These are phyloP conservation scores for Nixonia krombeini DNA, from an alignment of 1,140 invertebrate genomes.

Conservation along the genomic window DNA sequence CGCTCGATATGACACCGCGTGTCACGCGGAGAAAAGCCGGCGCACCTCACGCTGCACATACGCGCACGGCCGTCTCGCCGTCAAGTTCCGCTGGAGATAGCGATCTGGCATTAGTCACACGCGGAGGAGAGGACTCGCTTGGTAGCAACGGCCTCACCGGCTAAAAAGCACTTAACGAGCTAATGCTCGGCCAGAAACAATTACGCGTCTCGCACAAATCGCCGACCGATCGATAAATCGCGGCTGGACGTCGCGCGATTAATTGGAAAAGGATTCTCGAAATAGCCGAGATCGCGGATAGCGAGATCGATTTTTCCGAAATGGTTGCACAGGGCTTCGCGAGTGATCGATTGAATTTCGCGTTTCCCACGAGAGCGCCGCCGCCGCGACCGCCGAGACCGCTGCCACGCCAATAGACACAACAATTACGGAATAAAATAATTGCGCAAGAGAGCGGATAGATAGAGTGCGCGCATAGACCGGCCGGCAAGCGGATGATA, in stretches of 20 bases:
- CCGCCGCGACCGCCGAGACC: not conserved
- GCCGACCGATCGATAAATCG: not conserved
- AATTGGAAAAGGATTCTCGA: too few species aligned
- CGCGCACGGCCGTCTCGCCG: slow-evolving; percentile 21
- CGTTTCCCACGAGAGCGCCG: slow-evolving; percentile 10
- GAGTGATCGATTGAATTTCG: not conserved
- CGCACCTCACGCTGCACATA: slow-evolving; percentile 20
- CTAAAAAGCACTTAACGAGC: slow-evolving; percentile 7
- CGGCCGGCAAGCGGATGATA: not conserved
- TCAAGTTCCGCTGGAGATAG: slow-evolving; percentile 9
- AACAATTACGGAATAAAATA: slow-evolving; percentile 8
- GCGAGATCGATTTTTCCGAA: not conserved
- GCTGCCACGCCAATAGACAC: slow-evolving; percentile 7
- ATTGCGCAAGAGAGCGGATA: slow-evolving; percentile 41
- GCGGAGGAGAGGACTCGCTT: not conserved
- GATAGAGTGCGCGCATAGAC: too few species aligned
- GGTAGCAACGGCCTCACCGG: slow-evolving; percentile 10
- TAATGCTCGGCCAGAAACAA: not conserved
- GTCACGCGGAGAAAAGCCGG: slow-evolving; percentile 23
- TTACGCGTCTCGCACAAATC: not conserved
- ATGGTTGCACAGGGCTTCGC: not conserved
- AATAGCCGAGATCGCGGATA: too few species aligned
- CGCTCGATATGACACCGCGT: slow-evolving; percentile 13
- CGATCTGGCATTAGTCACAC: slow-evolving; percentile 4
- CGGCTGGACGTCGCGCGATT: not conserved